Conservation (phyloP, 2,888 invertebrate species). For the Horisme vitalbata region DNA sequence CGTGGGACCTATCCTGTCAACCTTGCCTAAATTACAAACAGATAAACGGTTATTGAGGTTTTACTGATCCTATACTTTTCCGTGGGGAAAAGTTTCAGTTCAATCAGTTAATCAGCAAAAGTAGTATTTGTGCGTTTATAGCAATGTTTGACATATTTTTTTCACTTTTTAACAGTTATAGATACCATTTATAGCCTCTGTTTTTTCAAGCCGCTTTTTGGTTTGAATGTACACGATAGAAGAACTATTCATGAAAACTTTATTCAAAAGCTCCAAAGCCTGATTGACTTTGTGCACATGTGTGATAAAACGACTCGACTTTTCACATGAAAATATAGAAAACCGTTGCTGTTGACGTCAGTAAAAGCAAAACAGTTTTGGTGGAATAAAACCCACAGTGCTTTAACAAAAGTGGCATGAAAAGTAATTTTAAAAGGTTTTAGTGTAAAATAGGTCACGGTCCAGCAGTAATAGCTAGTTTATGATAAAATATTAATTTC, state of each 20-base stretch:
- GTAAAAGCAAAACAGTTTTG: not conserved
- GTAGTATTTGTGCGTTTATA: too few species aligned
- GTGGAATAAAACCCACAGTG: not conserved
- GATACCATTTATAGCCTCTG: not conserved
- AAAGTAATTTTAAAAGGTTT: not conserved
- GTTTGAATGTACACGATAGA: constrained; percentile 10
- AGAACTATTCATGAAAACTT: constrained; percentile 15
- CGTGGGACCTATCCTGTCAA: constrained; percentile 55
- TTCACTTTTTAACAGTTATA: too few species aligned
- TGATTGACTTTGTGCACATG: constrained; percentile 9
- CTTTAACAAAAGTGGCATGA: not conserved
- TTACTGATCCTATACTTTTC: constrained; percentile 8
- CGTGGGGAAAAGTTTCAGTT: not conserved
- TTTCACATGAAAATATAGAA: constrained; percentile 10
- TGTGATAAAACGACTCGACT: constrained; percentile 11
- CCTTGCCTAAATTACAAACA: constrained; percentile 52
- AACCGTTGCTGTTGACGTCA: constrained; percentile 1
- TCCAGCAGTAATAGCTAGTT: too few species aligned
- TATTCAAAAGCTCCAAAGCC: constrained; percentile 14
- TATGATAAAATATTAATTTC: too few species aligned
- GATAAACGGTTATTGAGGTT: constrained; percentile 38
- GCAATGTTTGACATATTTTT: too few species aligned
- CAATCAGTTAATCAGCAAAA: too few species aligned
- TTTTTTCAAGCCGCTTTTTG: constrained; percentile 5
- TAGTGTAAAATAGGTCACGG: too few species aligned